Conservation (phyloP, 2,888 invertebrate species). For the Lymantria monacha region DNA sequence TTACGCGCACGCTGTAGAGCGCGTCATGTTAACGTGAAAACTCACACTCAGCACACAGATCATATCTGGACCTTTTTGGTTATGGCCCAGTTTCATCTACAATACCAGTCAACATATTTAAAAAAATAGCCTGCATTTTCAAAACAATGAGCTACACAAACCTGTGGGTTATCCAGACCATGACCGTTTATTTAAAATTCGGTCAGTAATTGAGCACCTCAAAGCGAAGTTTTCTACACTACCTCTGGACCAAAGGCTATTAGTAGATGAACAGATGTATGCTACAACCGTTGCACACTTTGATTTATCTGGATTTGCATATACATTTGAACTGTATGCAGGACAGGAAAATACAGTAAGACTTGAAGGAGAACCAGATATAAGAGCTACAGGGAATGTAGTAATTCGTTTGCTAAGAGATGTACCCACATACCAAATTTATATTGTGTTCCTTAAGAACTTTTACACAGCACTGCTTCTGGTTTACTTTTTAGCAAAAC, state of each 20-base stretch:
- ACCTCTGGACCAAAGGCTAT: too few relatives aligned
- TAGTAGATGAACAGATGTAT: too few relatives aligned
- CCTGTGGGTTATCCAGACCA: slow-evolving; percentile 16
- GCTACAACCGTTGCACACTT: too few relatives aligned
- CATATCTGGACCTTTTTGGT: too few relatives aligned
- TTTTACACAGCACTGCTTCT: slow-evolving; percentile 7
- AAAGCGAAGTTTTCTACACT: slow-evolving; percentile 20
- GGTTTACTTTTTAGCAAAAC: slow-evolving; percentile 3
- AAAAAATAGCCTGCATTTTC: too few relatives aligned
- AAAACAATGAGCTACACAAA: slow-evolving; percentile 12
- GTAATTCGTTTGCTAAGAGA: slow-evolving; percentile 18
- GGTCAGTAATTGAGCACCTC: slow-evolving; percentile 9
- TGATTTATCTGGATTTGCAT: slow-evolving; percentile 27
- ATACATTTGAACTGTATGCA: slow-evolving; percentile 35
- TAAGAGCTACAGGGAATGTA: slow-evolving; percentile 17
- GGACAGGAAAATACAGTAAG: slow-evolving; percentile 17
- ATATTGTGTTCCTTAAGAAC: slow-evolving; percentile 9
- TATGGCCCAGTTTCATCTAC: too few relatives aligned
- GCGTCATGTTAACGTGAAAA: too few relatives aligned
- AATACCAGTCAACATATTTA: too few relatives aligned
- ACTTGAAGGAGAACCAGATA: slow-evolving; percentile 26
- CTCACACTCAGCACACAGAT: too few relatives aligned
- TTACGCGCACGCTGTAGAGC: too few relatives aligned
- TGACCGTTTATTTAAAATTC: slow-evolving; percentile 31
- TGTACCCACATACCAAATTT: slow-evolving; percentile 9